These are phyloP conservation scores for Macrotrachela quadricornifera DNA, from an alignment of 1,140 invertebrate species.

Conservation along the genomic window DNA sequence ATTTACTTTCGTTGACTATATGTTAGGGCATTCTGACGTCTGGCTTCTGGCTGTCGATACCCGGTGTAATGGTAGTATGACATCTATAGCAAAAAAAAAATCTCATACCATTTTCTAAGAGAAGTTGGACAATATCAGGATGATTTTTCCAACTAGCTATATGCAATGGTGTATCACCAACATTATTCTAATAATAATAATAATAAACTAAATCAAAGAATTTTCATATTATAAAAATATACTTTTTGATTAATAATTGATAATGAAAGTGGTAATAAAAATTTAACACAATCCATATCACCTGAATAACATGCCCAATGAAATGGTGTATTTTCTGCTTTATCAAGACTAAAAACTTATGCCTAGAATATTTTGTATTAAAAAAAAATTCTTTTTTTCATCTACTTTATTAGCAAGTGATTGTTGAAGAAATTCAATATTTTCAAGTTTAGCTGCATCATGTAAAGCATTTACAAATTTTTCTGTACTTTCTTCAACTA, in stretches of 20 bases:
- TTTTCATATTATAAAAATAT: neutral
- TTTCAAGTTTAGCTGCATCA: constrained; percentile 1
- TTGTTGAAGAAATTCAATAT: neutral
- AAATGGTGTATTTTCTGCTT: neutral
- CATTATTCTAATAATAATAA: neutral
- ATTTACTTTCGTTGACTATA: too few species aligned
- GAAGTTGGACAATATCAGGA: neutral
- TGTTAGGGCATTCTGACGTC: too few species aligned
- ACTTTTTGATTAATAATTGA: neutral
- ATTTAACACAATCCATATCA: constrained; percentile 1
- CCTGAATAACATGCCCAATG: neutral
- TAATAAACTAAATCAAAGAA: neutral
- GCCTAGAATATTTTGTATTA: too few species aligned
- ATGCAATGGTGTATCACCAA: constrained; percentile 3
- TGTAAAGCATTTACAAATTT: neutral
- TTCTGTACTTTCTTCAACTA: constrained; percentile 1
- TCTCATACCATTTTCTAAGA: neutral
- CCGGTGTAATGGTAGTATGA: too few species aligned
- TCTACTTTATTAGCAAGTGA: neutral
- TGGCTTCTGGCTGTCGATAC: too few species aligned
- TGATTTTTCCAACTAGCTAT: constrained; percentile 3
- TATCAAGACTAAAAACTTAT: too few species aligned
- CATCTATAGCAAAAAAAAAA: too few species aligned
- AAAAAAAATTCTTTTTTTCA: too few species aligned
- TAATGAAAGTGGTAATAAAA: neutral